Percentiles rank a stretch among this genome's conserved stretches.
Conservation (phyloP, 2,888 invertebrate species). For the Heteropelma amictum region DNA sequence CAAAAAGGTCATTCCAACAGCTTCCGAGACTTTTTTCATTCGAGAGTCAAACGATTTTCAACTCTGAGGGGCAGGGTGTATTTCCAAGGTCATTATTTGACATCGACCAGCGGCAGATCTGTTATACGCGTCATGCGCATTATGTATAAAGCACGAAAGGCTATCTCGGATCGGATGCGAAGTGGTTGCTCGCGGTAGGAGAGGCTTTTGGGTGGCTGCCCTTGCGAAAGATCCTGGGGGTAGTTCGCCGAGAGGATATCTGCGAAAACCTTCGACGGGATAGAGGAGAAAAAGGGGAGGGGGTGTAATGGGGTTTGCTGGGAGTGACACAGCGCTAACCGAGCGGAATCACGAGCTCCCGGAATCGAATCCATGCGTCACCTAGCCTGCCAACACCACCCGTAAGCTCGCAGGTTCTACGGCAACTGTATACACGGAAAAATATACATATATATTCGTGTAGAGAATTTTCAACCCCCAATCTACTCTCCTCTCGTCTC, state of each 20-base stretch:
- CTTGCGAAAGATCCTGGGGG: slow-evolving; percentile 29
- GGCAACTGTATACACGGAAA: slow-evolving; percentile 60
- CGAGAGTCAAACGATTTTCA: no score
- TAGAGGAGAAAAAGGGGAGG: slow-evolving; percentile 49
- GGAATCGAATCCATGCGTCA: slow-evolving; percentile 78
- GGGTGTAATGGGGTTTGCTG: slow-evolving; percentile 77
- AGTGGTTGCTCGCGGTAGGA: slow-evolving; percentile 43
- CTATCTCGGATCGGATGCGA: slow-evolving; percentile 52
- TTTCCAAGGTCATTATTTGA: no score
- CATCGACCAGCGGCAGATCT: no score
- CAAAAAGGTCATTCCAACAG: no score
- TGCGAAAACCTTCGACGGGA: slow-evolving; percentile 22
- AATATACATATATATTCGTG: no score
- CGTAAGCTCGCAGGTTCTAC: slow-evolving; percentile 72
- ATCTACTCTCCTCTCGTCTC: slow-evolving; percentile 56
- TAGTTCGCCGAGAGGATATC: slow-evolving; percentile 43
- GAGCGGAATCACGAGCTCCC: slow-evolving; percentile 78
- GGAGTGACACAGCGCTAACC: slow-evolving; percentile 78
- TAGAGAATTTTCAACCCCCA: slow-evolving; percentile 38
- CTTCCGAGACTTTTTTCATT: no score
- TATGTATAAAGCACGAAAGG: slow-evolving; percentile 32
- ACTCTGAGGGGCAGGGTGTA: no score
- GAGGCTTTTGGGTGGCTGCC: slow-evolving; percentile 18
- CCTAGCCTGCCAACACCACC: slow-evolving; percentile 78
- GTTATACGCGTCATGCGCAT: not conserved